Base-by-base conservation (phyloP, 2,888 invertebrate species). In the Dryobotodes eremita region DNA sequence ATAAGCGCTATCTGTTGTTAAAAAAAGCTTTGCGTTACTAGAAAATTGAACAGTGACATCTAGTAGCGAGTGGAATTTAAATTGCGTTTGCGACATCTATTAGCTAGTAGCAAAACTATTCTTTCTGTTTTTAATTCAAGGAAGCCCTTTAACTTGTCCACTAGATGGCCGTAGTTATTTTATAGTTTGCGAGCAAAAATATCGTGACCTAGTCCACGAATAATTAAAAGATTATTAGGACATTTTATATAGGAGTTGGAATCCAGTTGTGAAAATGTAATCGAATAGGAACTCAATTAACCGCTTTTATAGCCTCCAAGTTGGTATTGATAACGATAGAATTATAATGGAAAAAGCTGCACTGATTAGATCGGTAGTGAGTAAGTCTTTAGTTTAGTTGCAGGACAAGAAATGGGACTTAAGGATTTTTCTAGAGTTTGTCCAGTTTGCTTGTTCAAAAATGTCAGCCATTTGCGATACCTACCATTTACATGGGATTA, bases 41-140 rank as follows among this genome's bases (percentile, higher is more conserved):
- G 2, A 26, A 53, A 1, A 31, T 7, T 11, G 3, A 36, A 2
- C 13, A 64, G 61, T n/a, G 90, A 71, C 87, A 90, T 91, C 91
- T 92, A 86, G 66, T 59, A 55, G 11, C 20, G 71, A 89, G 85
- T 89, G 89, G 88, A 65, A 61, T 0, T 66, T 65, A 48, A 48
- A 17, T 23, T 23, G 2, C 20, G 8, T 0, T n/a, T 46, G 46
- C 26, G 83, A 75, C 78, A 80, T 78, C 73, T 74, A 36, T 62
- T 68, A 50, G 8, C 3, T 48, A 64, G 36, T 77, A 82, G 79
- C 4, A 0, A 17, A 6, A 74, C 61, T 53, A 66, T 6, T 50
- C 2, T 46, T 77, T 61, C 31, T 65, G 20, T 57, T 26, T 72
- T 62, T 26, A 50, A 17, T 36, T 17, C 3, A 36, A 36, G 1